phyloP scores from a whole-genome alignment of 1,140 invertebrate species.

The Proales similis region DNA sequence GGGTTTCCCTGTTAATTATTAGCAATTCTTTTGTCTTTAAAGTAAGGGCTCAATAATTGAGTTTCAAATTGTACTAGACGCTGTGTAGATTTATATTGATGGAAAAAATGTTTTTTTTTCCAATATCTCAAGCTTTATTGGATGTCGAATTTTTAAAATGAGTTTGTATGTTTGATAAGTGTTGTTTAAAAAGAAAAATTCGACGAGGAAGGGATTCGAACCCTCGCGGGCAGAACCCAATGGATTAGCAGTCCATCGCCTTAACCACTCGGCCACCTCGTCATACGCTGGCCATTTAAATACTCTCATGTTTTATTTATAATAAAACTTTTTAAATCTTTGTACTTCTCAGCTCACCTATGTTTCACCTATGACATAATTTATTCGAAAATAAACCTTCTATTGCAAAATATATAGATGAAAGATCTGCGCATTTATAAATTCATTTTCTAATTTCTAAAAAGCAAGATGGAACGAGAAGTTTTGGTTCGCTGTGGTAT shows the following conservation, averaged over 20 bases:
- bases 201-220: constrained; percentile 23
- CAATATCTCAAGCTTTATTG: not conserved
- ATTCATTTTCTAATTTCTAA: too few relatives aligned
- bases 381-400: too few relatives aligned
- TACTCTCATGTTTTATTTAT: too few relatives aligned
- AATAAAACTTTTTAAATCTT: too few relatives aligned
- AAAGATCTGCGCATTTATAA: too few relatives aligned
- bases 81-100: not conserved
- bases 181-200: constrained; percentile 4
- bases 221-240: not conserved
- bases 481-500: too few relatives aligned
- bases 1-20: too few relatives aligned
- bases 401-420: too few relatives aligned
- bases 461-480: too few relatives aligned
- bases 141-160: not conserved
- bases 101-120: not conserved
- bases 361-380: too few relatives aligned
- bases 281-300: too few relatives aligned
- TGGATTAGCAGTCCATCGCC: constrained; percentile 28
- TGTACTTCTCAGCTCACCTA: too few relatives aligned
- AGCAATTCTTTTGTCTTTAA: not conserved
- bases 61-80: not conserved
- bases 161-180: not conserved
- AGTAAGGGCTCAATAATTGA: not conserved
- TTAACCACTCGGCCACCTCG: constrained; percentile 34